Base-by-base conservation (phyloP, 2,797 vertebrate species). In the Leontocebus nigricollis region DNA sequence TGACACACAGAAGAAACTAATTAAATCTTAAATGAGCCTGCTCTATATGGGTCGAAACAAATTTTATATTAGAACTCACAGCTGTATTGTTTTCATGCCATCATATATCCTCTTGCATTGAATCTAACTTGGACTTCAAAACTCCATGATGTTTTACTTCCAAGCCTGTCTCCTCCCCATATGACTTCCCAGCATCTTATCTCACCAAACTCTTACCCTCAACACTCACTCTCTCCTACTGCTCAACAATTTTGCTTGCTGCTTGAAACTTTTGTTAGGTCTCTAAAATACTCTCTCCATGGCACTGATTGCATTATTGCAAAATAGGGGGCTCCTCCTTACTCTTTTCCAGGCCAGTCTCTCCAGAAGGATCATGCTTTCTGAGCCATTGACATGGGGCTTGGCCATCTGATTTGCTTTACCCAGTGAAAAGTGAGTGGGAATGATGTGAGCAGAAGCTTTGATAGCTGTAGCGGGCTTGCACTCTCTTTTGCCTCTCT, bases 241-340 rank as follows among this genome's bases (percentile, higher is more conserved):
- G 27, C 52, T 77, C 22, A 24, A 39, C 61, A 76, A 11, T 70
- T 64, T 88, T 46, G 72, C 73, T 73, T 36, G 12, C 46, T 64
- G 30, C 75, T 64, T 64, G 57, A 83, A 67, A 93, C 44, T 72
- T 95, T 73, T 59, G 20, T 48, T 72, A 75, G 30, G 26, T 75
- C 36, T 91, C 76, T 52, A n/a, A 52, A 82, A 61, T 77, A 5
- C 4, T 41, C 50, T 79, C 67, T 77, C 55, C 0, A 19, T 1
- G 7, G 80, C n/a, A n/a, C 7, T 11, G 7, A 77, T 9, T 2
- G 1, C 44, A 64, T 76, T 57, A 55, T 33, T 48, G 52, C 50
- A 36, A 86, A 92, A n/a, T 73, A 52, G 41, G 70, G 20, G 44
- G 10, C 1, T 9, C 55, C 39, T 44, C 75, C 44, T 2, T n/a